Base-by-base conservation (phyloP, 1,140 invertebrate genomes). In the Drosophila ficusphila region DNA sequence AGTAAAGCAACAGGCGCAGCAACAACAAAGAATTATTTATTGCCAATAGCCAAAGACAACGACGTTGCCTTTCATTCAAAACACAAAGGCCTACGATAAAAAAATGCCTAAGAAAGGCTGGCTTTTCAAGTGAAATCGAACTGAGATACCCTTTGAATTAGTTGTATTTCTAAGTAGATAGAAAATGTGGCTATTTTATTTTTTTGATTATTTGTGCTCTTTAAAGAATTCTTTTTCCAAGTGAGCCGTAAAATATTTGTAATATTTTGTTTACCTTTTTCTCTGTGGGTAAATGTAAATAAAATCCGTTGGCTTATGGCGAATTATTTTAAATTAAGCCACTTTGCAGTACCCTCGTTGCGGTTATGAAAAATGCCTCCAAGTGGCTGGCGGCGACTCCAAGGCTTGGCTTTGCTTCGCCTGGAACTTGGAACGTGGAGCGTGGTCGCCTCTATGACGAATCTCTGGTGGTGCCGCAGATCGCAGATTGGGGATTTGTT, bases 21-120 rank as follows among this genome's bases (percentile, higher is more conserved):
- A 56, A 65, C 53, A 73, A 64, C 65, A 85, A 85, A 86, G 81
- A 85, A 86, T 79, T 85, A 86, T 85, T 85, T 85, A 86, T 85
- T 85, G 76, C 79, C 81, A 85, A 85, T 76, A 71, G 79, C 23
- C 57, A 42, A 62, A 46, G 68, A 49, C 68, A 16, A 5, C 51
- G 42, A 14, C 60, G 56, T 51, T 86, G 71, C 81, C 81, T 85
- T 85, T 85, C 79, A 86, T 85, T 86, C 71, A 85, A 60, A 62
- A 79, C 41, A 64, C 73, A 76, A 72, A 60, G 49, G 42, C 52
- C 18, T 34, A 54, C 14, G 25, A 46, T 29, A 58, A 67, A 68
- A 23, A 67, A 39, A 64, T 33, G 21, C 14, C 18, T 51, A 31
- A 21, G 52, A 60, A 42, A 44, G 18, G 38, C 39, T 31, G 51